Percentiles rank a stretch among this genome's conserved stretches.
These are phyloP conservation scores for Nettapus auritus DNA, from an alignment of 2,113 vertebrate genomes.

Conservation along the genomic window DNA sequence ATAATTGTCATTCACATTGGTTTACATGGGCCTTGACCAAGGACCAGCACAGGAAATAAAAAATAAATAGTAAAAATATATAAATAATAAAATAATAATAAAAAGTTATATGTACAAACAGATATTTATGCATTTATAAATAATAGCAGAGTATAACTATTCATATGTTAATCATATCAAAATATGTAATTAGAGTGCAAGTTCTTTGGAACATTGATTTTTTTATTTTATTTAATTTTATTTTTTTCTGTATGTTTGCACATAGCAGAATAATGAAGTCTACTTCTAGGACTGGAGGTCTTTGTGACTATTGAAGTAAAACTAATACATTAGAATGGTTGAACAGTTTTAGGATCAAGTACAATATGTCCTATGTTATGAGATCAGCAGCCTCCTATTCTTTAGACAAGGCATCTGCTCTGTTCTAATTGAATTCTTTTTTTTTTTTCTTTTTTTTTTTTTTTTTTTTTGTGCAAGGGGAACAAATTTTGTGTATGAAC, in stretches of 20 bases:
- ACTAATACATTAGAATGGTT: neutral
- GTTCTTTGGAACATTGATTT: neutral
- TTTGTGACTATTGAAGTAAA: neutral
- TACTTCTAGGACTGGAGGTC: neutral
- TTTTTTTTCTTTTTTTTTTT: neutral
- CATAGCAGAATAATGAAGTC: neutral
- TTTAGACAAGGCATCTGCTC: slow-evolving; percentile 26
- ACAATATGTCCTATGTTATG: neutral
- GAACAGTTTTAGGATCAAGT: neutral
- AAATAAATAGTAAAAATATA: too few relatives aligned
- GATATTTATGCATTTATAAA: neutral
- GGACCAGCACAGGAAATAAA: neutral
- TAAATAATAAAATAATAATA: too few relatives aligned
- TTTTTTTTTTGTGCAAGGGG: neutral
- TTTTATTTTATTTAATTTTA: neutral
- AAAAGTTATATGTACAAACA: neutral
- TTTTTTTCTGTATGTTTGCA: neutral
- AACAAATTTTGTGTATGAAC: slow-evolving; percentile 25
- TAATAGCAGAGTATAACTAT: neutral
- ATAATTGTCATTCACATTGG: neutral
- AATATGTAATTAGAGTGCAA: neutral
- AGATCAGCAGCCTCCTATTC: neutral
- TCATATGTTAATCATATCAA: neutral
- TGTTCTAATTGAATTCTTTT: slow-evolving; percentile 17
- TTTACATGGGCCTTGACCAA: neutral